A percentile compares a stretch with the other conserved stretches of the same genome.
These are phyloP conservation scores for Carassius auratus DNA, from an alignment of 2,113 vertebrate species.

Conservation along the genomic window DNA sequence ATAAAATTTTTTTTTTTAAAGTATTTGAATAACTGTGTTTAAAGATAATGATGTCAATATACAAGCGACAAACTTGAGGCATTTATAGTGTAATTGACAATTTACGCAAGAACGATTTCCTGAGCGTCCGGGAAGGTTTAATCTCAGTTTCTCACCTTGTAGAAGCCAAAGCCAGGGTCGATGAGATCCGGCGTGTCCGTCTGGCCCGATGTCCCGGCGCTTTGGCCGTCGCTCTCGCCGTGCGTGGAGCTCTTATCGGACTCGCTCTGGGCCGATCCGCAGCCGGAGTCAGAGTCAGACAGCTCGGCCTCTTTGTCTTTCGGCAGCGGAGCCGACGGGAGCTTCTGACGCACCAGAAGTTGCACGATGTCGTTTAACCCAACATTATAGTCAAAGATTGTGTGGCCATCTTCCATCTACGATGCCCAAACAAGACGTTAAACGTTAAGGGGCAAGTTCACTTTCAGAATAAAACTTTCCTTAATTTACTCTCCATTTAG, in stretches of 20 bases:
- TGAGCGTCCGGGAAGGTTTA: no score
- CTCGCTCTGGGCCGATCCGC: constrained; percentile 89
- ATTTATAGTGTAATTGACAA: neutral
- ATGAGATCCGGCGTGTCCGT: constrained; percentile 61
- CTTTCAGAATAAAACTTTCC: no score
- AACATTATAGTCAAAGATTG: constrained; percentile 93
- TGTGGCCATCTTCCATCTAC: constrained; percentile 96
- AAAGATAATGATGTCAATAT: neutral
- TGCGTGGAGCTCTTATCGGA: constrained; percentile 92
- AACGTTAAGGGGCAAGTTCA: no score
- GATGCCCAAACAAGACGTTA: constrained; percentile 7
- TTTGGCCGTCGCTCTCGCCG: constrained; percentile 79
- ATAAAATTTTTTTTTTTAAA: no score
- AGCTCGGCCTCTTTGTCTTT: constrained; percentile 90
- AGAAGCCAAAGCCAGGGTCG: constrained; percentile 82
- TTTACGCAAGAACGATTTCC: neutral
- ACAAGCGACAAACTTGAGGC: neutral
- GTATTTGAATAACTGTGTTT: no score
- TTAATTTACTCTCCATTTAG: no score
- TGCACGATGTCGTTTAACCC: constrained; percentile 94
- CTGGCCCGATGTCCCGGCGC: constrained; percentile 73
- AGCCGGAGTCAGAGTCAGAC: constrained; percentile 93
- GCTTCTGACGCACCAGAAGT: constrained; percentile 84
- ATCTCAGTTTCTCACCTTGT: constrained; percentile 77
- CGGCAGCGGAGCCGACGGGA: constrained; percentile 53